phyloP scores from a whole-genome alignment of 2,113 vertebrate genomes.

The Emydocephalus ijimae region DNA sequence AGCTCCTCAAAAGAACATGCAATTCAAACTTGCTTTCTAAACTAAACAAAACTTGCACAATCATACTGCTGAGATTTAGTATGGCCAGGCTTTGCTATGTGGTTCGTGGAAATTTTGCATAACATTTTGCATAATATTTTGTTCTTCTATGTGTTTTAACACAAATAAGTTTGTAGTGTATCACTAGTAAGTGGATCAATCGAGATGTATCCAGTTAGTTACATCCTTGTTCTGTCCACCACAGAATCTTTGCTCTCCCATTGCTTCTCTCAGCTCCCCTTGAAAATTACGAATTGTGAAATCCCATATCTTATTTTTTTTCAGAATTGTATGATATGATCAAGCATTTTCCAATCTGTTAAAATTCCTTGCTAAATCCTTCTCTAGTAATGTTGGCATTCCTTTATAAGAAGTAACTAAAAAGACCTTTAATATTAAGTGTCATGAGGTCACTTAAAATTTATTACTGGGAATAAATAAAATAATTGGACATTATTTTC shows the following conservation, averaged over 20 bases:
- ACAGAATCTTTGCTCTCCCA: background rate
- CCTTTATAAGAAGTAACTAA: background rate
- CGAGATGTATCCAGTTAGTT: background rate
- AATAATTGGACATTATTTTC: background rate
- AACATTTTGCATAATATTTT: background rate
- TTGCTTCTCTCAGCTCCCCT: background rate
- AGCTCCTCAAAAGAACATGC: background rate
- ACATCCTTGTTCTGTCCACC: background rate
- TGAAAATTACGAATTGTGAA: background rate
- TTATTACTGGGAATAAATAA: background rate
- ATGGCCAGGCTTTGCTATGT: background rate
- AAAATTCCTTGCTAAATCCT: background rate
- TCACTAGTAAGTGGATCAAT: background rate
- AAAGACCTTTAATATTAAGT: background rate
- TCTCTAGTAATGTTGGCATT: background rate
- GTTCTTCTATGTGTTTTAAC: background rate
- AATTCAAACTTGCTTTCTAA: background rate
- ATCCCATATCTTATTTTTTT: background rate
- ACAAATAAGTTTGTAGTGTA: background rate
- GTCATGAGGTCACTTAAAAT: background rate
- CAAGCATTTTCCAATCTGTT: background rate
- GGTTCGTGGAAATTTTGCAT: background rate
- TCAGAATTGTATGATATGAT: background rate
- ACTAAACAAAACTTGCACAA: background rate
- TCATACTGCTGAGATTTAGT: background rate